A percentile compares a stretch with the other conserved stretches of the same genome.
Conservation (phyloP, 2,888 invertebrate genomes). For the Drosophila algonquin region DNA sequence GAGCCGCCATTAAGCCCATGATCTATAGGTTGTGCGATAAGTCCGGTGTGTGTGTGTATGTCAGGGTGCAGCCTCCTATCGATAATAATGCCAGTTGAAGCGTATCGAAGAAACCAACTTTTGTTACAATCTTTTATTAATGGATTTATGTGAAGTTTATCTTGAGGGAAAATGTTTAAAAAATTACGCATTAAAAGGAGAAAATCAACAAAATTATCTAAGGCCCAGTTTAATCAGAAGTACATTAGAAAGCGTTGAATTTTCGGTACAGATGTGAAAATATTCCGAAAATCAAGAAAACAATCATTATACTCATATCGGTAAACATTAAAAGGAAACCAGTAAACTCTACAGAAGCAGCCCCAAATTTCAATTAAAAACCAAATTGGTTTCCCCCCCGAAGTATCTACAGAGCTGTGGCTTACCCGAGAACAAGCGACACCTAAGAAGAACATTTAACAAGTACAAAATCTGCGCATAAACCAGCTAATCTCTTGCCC, state of each 20-base stretch:
- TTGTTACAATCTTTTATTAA: slow-evolving; percentile 30
- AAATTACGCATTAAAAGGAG: slow-evolving; percentile 24
- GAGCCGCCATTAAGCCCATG: slow-evolving; percentile 65
- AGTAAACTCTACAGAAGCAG: background rate
- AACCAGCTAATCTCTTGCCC: slow-evolving; percentile 68
- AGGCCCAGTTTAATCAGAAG: slow-evolving; percentile 4
- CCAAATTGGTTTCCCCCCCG: slow-evolving; percentile 5
- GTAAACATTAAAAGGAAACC: background rate
- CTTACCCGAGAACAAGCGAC: slow-evolving; percentile 12
- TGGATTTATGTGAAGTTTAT: slow-evolving; percentile 40
- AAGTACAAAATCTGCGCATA: slow-evolving; percentile 71
- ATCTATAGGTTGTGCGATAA: slow-evolving; percentile 67
- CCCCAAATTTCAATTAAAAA: slow-evolving; percentile 19
- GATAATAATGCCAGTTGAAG: slow-evolving; percentile 15
- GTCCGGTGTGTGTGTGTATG: slow-evolving; percentile 21
- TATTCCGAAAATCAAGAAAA: background rate
- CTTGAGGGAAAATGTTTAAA: slow-evolving; percentile 32
- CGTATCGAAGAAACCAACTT: slow-evolving; percentile 38
- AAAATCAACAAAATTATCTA: slow-evolving; percentile 2
- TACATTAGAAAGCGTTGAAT: slow-evolving; percentile 33
- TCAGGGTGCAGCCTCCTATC: slow-evolving; percentile 34
- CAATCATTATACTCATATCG: background rate
- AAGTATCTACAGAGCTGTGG: background rate
- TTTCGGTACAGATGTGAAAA: background rate
- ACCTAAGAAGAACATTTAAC: slow-evolving; percentile 40